Base-by-base conservation (phyloP, 2,797 vertebrate genomes). In the Perdix hodgsoniae region DNA sequence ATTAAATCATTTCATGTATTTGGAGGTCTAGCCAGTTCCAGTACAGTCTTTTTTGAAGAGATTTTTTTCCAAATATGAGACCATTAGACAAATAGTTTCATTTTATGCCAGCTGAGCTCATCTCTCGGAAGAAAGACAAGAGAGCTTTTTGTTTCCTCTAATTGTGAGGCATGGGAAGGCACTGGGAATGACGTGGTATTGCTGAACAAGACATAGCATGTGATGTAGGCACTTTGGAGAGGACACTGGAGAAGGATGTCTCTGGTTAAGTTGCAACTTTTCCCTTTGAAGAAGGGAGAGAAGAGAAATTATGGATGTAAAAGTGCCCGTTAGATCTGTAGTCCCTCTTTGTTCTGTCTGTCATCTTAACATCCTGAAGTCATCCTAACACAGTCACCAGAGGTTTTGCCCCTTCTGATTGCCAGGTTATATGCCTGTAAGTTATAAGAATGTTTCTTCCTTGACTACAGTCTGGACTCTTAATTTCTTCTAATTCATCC, bases 1-100 rank as follows among this genome's bases (percentile, higher is more conserved):
- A 98, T 98, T 96, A 97, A 97, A 96, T 97, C 92, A 88, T 84
- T 91, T 40, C 45, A 31, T 92, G 79, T 86, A 78, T 93, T 88
- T 95, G 91, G 91, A 97, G 90, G 87, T 90, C 92, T 94, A 77
- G 82, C 88, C 95, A 87, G 87, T 88, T 93, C 63, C 60, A 67
- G 77, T 57, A 84, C 86, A 92, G 65, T 52, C 31, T 37, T 37
- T 37, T 96, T 71, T 26, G 85, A 89, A 96, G 83, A 83, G 91
- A 80, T 85, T 79, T 52, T 52, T 49, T 91, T 96, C 95, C 95
- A 97, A 96, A 86, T 91, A 90, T 88, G 88, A 86, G 91, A 57
- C 77, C 61, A 92, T 96, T 89, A 94, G 65, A 83, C 64, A 80
- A 92, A 95, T 95, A 66, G 88, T 90, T 87, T 73, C 22, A 37